Evolutionary conservation across 2,113 vertebrate species (phyloP).

Genomic region (Chaenocephalus aceratus): DNA sequence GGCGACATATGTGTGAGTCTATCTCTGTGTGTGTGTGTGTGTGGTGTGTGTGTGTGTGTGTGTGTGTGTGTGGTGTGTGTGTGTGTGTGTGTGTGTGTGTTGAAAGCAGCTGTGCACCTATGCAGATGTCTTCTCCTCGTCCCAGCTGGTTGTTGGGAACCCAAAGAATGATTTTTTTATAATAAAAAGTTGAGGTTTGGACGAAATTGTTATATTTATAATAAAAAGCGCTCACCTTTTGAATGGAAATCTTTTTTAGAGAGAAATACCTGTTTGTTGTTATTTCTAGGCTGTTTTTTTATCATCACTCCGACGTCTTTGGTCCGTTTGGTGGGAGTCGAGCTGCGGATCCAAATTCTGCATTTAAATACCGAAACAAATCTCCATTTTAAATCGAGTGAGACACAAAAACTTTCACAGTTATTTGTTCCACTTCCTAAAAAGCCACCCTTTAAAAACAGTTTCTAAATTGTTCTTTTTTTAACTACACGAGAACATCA

Average conservation of each 20-base stretch:
- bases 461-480: too few relatives aligned
- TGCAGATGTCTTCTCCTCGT: constrained; percentile 81
- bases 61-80: not conserved
- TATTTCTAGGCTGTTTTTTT: constrained; percentile 50
- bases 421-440: not conserved
- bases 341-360: constrained; percentile 1
- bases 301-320: constrained; percentile 2
- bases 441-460: not conserved
- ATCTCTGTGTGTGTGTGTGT: not conserved
- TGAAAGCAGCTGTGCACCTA: constrained; percentile 77
- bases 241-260: constrained; percentile 79
- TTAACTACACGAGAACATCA: too few relatives aligned
- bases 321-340: constrained; percentile 29
- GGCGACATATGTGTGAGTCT: constrained; percentile 13
- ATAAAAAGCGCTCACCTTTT: constrained; percentile 78
- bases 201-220: constrained; percentile 84
- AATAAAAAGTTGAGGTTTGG: constrained; percentile 68
- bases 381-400: too few relatives aligned
- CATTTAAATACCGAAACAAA: too few relatives aligned
- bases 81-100: not conserved
- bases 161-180: constrained; percentile 85
- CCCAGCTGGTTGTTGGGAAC: constrained; percentile 79
- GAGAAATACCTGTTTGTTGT: constrained; percentile 47
- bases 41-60: too few relatives aligned
- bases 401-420: not conserved